These are phyloP conservation scores for Sclerurus mexicanus DNA, from an alignment of 2,113 vertebrate genomes.

Conservation along the genomic window DNA sequence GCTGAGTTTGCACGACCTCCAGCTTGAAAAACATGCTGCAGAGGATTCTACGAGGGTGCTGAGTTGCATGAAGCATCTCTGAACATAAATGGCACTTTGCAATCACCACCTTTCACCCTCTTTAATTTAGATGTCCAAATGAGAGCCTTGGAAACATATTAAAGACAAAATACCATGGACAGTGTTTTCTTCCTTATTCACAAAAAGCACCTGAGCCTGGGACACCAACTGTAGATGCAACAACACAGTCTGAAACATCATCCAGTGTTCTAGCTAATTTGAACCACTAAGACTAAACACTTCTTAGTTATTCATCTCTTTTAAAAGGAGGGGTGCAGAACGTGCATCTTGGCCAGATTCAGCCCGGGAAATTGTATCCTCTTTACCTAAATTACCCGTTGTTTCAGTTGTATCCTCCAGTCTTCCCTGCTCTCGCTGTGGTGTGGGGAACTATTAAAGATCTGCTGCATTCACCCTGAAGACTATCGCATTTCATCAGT, in stretches of 20 bases:
- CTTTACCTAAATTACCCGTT: not conserved
- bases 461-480: slow-evolving; percentile 5
- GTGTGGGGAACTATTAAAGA: not conserved
- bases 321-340: not conserved
- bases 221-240: not conserved
- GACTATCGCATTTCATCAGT: not conserved
- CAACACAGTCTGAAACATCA: not conserved
- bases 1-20: not conserved
- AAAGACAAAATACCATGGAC: not conserved
- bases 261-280: not conserved
- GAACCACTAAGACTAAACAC: not conserved
- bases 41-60: not conserved
- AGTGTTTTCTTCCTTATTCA: not conserved
- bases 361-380: not conserved
- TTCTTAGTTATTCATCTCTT: not conserved
- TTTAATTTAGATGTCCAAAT: not conserved
- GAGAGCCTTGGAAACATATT: not conserved
- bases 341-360: not conserved
- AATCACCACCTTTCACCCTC: not conserved
- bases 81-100: not conserved
- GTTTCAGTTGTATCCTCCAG: not conserved
- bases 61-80: not conserved
- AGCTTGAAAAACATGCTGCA: not conserved
- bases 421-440: not conserved
- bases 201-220: not conserved